These are phyloP conservation scores for Drosophila sucinea DNA, from an alignment of 1,140 invertebrate genomes.

Conservation along the genomic window DNA sequence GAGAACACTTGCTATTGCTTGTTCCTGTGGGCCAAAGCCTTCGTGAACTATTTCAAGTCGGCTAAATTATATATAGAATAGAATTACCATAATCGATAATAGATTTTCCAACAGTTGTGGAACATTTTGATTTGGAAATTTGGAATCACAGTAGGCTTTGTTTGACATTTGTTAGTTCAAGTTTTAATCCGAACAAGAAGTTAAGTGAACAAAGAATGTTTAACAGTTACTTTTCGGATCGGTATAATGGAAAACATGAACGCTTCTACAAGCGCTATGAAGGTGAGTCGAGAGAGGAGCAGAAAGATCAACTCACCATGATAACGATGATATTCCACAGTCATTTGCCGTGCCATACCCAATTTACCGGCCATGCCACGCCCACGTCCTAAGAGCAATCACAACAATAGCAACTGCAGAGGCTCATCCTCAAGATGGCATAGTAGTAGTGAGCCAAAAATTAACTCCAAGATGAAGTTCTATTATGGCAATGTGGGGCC, in stretches of 20 bases:
- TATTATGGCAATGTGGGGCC: slow-evolving; percentile 37
- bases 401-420: background rate
- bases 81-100: too few species aligned
- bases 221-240: slow-evolving; percentile 49
- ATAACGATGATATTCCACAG: slow-evolving; percentile 1
- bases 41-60: too few species aligned
- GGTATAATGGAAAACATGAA: slow-evolving; percentile 37
- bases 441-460: slow-evolving; percentile 2
- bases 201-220: slow-evolving; percentile 13
- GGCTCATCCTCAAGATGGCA: background rate
- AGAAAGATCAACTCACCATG: background rate
- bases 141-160: background rate
- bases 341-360: slow-evolving; percentile 9
- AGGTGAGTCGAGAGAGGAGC: slow-evolving; percentile 26
- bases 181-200: background rate
- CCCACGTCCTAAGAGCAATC: background rate
- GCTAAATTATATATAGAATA: too few species aligned
- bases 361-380: slow-evolving; percentile 30
- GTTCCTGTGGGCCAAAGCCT: too few species aligned
- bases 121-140: too few species aligned
- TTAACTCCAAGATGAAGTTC: slow-evolving; percentile 15
- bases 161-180: background rate
- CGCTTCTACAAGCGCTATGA: slow-evolving; percentile 39
- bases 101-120: too few species aligned
- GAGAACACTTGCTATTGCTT: background rate